phyloP scores from a whole-genome alignment of 2,113 vertebrate species.

The Monopterus albus region DNA sequence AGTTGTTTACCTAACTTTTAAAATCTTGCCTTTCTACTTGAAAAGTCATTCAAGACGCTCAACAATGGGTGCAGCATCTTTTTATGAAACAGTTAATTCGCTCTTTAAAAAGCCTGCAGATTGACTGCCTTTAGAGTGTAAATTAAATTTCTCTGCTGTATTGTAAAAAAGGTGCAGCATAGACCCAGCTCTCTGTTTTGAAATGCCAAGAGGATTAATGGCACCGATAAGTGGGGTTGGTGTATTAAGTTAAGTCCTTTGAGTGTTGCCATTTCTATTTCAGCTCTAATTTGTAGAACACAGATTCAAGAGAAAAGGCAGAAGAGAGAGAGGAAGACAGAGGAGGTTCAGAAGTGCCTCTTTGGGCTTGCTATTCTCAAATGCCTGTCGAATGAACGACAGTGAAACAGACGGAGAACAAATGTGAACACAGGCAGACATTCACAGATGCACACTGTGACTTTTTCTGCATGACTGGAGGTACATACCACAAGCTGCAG shows the following conservation, averaged over 20 bases:
- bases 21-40: not conserved
- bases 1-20: too few relatives aligned
- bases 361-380: conserved; percentile 1
- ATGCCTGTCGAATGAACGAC: conserved; percentile 28
- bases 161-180: conserved; percentile 42
- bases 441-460: conserved; percentile 62
- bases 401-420: conserved; percentile 63
- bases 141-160: conserved; percentile 41
- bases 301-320: conserved; percentile 34
- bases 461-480: conserved; percentile 71
- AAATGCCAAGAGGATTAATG: conserved; percentile 75
- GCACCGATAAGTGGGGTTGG: conserved; percentile 50
- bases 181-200: conserved; percentile 26
- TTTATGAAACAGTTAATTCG: conserved; percentile 12
- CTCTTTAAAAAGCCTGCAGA: conserved; percentile 17
- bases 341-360: conserved; percentile 6
- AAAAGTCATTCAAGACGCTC: not conserved
- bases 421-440: conserved; percentile 61
- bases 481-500: conserved; percentile 45
- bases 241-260: conserved; percentile 54
- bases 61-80: not conserved
- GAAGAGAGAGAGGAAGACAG: not conserved
- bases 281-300: conserved; percentile 35
- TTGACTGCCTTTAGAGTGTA: conserved; percentile 35
- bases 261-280: conserved; percentile 65